Percentiles rank a stretch among this genome's conserved stretches.
Evolutionary conservation across 2,113 vertebrate species (phyloP).

Genomic region (Brevimyrus niger): DNA sequence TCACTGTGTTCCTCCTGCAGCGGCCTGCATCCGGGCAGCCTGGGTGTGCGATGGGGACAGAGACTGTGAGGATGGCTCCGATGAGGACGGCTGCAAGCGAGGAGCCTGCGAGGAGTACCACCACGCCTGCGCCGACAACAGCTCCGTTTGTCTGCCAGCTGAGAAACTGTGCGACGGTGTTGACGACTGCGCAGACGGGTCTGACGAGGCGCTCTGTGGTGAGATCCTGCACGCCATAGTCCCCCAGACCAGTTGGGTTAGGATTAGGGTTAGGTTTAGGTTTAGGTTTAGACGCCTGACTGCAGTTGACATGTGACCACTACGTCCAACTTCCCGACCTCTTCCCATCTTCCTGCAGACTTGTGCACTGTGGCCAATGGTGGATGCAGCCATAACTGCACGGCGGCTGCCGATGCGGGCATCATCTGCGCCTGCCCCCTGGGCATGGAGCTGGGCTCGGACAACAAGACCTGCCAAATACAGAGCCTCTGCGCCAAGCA

Average conservation of each 20-base stretch:
- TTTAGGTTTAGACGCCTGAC: background rate
- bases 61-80: slow-evolving; percentile 91
- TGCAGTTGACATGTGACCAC: background rate
- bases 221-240: slow-evolving; percentile 1
- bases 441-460: slow-evolving; percentile 82
- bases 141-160: slow-evolving; percentile 81
- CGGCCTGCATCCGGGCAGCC: slow-evolving; percentile 89
- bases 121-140: slow-evolving; percentile 82
- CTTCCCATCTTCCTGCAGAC: slow-evolving; percentile 55
- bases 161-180: slow-evolving; percentile 86
- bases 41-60: slow-evolving; percentile 95
- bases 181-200: slow-evolving; percentile 81
- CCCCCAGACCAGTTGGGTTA: background rate
- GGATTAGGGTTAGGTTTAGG: background rate
- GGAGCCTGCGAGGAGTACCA: slow-evolving; percentile 85
- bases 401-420: slow-evolving; percentile 81
- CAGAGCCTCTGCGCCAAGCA: slow-evolving; percentile 96
- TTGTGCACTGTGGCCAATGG: slow-evolving; percentile 83
- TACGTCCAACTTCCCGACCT: background rate
- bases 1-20: slow-evolving; percentile 40
- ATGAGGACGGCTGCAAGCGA: slow-evolving; percentile 88
- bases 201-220: slow-evolving; percentile 90
- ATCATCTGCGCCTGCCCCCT: slow-evolving; percentile 86
- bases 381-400: slow-evolving; percentile 93
- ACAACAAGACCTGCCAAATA: slow-evolving; percentile 95